Evolutionary conservation across 2,113 vertebrate genomes (phyloP).

Genomic region (Scolopax mira): DNA sequence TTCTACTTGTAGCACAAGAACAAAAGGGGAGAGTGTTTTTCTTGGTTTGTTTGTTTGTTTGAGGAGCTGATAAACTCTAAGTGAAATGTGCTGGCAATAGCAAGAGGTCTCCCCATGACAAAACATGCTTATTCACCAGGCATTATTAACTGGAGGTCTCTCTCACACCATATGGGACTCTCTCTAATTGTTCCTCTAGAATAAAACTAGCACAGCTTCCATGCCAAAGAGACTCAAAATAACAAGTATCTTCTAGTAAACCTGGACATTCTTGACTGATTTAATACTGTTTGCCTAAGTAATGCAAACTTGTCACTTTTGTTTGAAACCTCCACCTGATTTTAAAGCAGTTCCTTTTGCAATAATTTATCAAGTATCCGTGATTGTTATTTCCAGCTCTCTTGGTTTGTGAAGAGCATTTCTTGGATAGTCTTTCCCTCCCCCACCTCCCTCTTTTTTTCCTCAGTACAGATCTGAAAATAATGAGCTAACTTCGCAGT

Average conservation of each 20-base stretch:
- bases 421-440: background rate
- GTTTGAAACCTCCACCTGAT: background rate
- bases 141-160: background rate
- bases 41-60: background rate
- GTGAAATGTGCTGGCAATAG: background rate
- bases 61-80: background rate
- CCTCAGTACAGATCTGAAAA: background rate
- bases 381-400: background rate
- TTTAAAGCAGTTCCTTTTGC: background rate
- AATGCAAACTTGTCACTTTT: background rate
- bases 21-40: background rate
- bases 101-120: background rate
- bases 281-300: background rate
- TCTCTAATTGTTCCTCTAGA: background rate
- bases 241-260: background rate
- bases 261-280: background rate
- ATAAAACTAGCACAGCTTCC: background rate
- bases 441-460: accelerated
- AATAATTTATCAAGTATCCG: background rate
- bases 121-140: background rate
- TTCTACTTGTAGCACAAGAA: background rate
- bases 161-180: background rate
- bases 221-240: background rate
- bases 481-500: background rate
- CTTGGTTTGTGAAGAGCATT: slow-evolving; percentile 1